A percentile compares a stretch with the other conserved stretches of the same genome.
Evolutionary conservation across 2,797 vertebrate species (phyloP).

Genomic region (Synaphobranchus kaupii): DNA sequence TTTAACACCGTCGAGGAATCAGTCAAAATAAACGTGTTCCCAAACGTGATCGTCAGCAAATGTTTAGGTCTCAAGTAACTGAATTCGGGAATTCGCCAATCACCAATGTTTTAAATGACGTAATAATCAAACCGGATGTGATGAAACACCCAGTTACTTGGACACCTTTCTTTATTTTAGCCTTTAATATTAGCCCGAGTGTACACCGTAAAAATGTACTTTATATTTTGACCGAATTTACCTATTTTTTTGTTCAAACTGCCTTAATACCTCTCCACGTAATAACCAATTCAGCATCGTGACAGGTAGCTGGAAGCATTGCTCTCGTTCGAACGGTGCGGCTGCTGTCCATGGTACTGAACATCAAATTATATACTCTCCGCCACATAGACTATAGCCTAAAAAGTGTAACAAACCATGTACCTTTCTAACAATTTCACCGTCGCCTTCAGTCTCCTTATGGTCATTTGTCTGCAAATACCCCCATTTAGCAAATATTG

Average conservation of each 20-base stretch:
- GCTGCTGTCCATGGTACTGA: conserved; percentile 65
- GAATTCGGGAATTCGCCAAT: background rate
- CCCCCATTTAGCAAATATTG: background rate
- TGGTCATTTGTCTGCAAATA: background rate
- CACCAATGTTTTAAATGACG: background rate
- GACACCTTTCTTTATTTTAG: background rate
- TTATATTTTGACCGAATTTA: background rate
- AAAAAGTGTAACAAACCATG: background rate
- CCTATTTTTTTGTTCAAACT: background rate
- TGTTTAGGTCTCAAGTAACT: background rate
- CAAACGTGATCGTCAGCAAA: background rate
- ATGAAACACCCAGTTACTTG: background rate
- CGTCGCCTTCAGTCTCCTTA: background rate
- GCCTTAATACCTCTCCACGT: no score
- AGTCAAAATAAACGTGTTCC: background rate
- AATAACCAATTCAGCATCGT: background rate
- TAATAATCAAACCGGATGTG: background rate
- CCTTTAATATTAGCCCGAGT: background rate
- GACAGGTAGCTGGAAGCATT: background rate
- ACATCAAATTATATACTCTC: background rate
- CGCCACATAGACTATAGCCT: background rate
- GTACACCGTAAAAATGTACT: background rate
- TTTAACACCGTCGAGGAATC: background rate
- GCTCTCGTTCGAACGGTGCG: background rate
- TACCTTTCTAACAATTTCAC: background rate